Evolutionary conservation across 2,888 invertebrate species (phyloP), one percentile per base, ranked within the genome.

Genomic region (Branchinecta sandiegonensis): DNA sequence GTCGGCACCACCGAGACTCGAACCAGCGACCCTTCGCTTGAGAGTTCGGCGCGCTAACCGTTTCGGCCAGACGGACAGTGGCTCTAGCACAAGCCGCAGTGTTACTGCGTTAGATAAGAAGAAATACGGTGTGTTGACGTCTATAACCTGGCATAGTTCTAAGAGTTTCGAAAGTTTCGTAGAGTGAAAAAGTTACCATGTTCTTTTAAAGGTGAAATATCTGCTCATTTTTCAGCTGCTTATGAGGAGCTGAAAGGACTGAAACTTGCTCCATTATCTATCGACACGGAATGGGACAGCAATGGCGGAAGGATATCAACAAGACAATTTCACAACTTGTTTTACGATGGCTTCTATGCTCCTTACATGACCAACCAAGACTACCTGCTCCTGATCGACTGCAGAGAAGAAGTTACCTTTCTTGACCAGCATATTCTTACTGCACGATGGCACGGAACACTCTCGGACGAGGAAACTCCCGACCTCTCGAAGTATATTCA

Each of bases 301-400:
- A 48, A 65, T 10, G 73, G 72, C 14, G 74, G 73, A 47, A 71
- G 70, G 68, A 71, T 76, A 48, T 73, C 75, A 11, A 68, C 73
- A 37, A 71, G 71, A 13, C 73, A 73, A 66, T 74, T 76, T 66
- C 76, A 76, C 71, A 76, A 76, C 72, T 71, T 75, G 64, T 73
- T 76, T 70, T 76, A 75, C 70, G 76, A 75, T 70, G 76, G 76
- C 14, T 76, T 76, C 71, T 74, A 75, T 67, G 74, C 75, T 46
- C 75, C 75, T 0, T 76, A 74, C 71, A 72, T 74, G 48, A 72
- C 73, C 64, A 75, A 76, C 68, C 76, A 76, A 10, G 70, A 72
- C 68, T 76, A 75, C 72, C 71, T 76, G 70, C 71, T 76, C 64
- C 69, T 76, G 13, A 70, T 76, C 13, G 76, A 76, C 71, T 72